These are phyloP conservation scores for Saxicola maurus DNA, from an alignment of 2,797 vertebrate genomes.

Conservation along the genomic window DNA sequence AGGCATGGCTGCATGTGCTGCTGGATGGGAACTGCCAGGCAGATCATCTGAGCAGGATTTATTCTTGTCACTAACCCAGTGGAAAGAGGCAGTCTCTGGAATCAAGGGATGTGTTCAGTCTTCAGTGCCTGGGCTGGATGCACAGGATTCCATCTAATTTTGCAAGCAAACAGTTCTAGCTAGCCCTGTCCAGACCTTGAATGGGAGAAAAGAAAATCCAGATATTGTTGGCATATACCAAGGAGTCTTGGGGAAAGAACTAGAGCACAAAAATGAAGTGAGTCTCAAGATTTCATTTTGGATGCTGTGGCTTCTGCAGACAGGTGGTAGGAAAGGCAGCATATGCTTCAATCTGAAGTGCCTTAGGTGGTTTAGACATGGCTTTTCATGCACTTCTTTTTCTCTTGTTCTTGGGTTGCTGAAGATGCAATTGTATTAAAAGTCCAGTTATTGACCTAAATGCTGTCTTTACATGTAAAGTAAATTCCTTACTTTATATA, in stretches of 20 bases:
- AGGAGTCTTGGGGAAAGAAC: neutral
- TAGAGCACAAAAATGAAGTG: neutral
- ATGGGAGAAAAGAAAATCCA: neutral
- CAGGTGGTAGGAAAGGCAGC: neutral
- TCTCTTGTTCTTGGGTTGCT: neutral
- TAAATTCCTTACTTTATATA: neutral
- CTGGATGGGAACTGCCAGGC: neutral
- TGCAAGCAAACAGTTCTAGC: neutral
- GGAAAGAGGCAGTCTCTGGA: neutral
- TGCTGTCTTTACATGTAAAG: neutral
- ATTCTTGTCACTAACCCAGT: neutral
- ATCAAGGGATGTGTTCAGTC: neutral
- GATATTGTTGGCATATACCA: neutral
- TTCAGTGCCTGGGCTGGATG: neutral
- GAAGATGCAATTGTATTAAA: neutral
- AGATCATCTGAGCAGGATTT: neutral
- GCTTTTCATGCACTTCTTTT: neutral
- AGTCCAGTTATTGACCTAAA: neutral
- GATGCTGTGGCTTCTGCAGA: neutral
- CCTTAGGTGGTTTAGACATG: neutral
- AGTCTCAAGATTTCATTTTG: neutral
- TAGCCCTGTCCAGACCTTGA: neutral
- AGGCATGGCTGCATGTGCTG: neutral
- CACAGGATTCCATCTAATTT: neutral
- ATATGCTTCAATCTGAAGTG: neutral